Conservation (phyloP, 2,113 vertebrate species). For the Serinus canaria region DNA sequence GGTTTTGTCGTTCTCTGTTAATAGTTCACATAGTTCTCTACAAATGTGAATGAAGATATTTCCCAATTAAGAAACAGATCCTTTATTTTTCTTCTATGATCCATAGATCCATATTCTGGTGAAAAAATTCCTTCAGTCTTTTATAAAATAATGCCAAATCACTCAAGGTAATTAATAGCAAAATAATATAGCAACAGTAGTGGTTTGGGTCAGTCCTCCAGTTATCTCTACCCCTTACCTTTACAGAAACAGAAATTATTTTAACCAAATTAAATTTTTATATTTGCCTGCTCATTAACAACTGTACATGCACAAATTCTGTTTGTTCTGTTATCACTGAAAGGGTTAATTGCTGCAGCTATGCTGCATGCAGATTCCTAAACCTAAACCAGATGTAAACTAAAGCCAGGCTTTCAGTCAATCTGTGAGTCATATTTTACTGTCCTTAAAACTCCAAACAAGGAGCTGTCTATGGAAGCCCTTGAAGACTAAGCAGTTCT, state of each 20-base stretch:
- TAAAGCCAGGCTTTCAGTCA: constrained; percentile 67
- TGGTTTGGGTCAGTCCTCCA: not conserved
- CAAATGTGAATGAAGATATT: not conserved
- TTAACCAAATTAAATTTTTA: not conserved
- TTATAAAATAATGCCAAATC: not conserved
- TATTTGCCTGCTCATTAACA: not conserved
- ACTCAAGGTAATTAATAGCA: not conserved
- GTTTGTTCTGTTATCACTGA: constrained; percentile 18
- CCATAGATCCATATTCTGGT: not conserved
- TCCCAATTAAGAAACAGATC: not conserved
- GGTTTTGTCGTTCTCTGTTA: not conserved
- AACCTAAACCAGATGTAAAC: constrained; percentile 75
- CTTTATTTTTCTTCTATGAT: not conserved
- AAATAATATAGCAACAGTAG: not conserved
- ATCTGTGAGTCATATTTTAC: constrained; percentile 69
- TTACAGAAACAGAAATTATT: not conserved
- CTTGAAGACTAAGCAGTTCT: constrained; percentile 59
- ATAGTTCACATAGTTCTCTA: not conserved
- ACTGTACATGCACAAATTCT: not conserved
- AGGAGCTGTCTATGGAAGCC: constrained; percentile 57
- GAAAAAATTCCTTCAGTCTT: not conserved
- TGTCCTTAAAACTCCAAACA: constrained; percentile 69
- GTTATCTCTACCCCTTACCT: not conserved
- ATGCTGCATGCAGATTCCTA: constrained; percentile 45
- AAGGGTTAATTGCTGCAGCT: constrained; percentile 64